Base-by-base conservation (phyloP, 92 coral and sea anemone genomes). In the Epizoanthus illoricatus region DNA sequence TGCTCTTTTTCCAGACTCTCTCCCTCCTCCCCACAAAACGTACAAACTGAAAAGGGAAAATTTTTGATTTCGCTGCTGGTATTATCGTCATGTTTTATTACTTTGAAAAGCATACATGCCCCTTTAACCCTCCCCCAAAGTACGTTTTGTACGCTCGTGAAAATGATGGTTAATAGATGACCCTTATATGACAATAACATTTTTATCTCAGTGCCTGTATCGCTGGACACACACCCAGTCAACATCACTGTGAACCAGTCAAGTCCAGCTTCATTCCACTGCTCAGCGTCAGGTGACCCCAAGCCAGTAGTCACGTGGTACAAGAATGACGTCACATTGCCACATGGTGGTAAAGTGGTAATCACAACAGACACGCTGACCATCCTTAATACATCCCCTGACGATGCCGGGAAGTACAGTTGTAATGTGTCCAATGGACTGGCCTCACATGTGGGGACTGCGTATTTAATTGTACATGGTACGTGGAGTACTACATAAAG, bases 221-320 rank as follows among this genome's bases (percentile, higher is more conserved):
- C 91, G 40, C 76, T 97, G 36, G 90, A 88, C 63, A 71, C 84
- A 5, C 84, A 82, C 52, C 99, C 94, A 18, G 89, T 89, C 75
- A 97, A 97, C 73, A 80, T 90, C 71, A 97, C 98, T 15, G 98
- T 93, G 36, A 97, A 97, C 87, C 90, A 91, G 76, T 91, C 97
- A 62, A 88, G 85, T 24, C 41, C 92, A 74, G 99, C 98, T n/a
- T 89, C 93, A 8, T 90, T 97, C 71, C 88, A 74, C 84, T 97
- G 99, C 69, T 62, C 86, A 54, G 94, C 98, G 47, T 88, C 97
- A 61, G 99, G 99, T 41, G 91, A 93, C 86, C 99, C 99, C 17
- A 86, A 75, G 85, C 99, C 99, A 12, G 66, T 74, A 4, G 88
- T 94, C 57, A 90, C 94, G 74, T 97, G 99, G 99, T 94, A 85